Base-by-base conservation (phyloP, 2,888 invertebrate species). In the Argynnis bischoffii region DNA sequence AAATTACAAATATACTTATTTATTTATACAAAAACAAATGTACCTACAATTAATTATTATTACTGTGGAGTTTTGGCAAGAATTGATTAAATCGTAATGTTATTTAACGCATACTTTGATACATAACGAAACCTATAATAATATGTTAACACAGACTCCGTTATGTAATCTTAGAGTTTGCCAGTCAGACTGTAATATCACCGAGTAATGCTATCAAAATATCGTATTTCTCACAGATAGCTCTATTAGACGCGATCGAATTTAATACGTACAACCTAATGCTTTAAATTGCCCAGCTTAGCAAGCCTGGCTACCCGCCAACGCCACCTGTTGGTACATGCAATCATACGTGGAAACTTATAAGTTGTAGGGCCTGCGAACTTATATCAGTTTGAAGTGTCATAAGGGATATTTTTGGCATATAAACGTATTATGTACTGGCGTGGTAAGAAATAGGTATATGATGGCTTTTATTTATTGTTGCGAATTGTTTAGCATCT, bases 321-420 rank as follows among this genome's bases (percentile, higher is more conserved):
- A 76, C 76, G 77, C 77, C 79, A 88, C 89, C 88, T 90, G 90
- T 89, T 89, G 90, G 55, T 53, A 47, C 69, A 51, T 63, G 70
- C 59, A 56, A 69, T 66, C 71, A 68, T 67, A 67, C 63, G 69
- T 70, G 66, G 64, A 66, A 67, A 60, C 57, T 69, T 67, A n/a
- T n/a, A n/a, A n/a, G n/a, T n/a, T 15, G 6, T 55, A 59, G 63
- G 50, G 63, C 63, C 64, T 41, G 64, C 46, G 51, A 70, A 59
- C 26, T 59, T 15, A 66, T 63, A 64, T 61, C 68, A 60, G 16
- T 60, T 53, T 48, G 57, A 54, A 53, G 50, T 47, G 35, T 65
- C n/a, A n/a, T 51, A 11, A 41, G 2, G 35, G 6, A n/a, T 8
- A 51, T 16, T n/a, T 15, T 51, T 51, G 26, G 26, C 4, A 26